phyloP scores from a whole-genome alignment of 2,797 vertebrate genomes.

The Dallia pectoralis region DNA sequence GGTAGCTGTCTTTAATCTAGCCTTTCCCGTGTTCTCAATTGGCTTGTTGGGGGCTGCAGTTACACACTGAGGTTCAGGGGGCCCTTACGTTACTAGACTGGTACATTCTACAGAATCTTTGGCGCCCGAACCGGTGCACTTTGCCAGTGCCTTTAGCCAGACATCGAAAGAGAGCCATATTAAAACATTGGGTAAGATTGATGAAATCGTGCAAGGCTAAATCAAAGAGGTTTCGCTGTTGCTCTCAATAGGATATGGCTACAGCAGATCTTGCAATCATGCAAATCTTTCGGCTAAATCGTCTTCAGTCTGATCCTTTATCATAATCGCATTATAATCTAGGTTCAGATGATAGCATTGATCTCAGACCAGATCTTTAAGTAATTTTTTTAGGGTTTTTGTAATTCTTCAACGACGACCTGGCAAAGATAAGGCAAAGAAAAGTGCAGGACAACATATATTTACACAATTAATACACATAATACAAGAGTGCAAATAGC shows the following conservation, averaged over 20 bases:
- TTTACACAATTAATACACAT: too few species aligned
- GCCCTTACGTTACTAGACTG: slow-evolving; percentile 22
- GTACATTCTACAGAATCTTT: slow-evolving; percentile 46
- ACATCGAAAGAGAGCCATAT: slow-evolving; percentile 23
- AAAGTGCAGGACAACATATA: too few species aligned
- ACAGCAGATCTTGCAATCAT: slow-evolving; percentile 1
- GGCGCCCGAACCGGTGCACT: slow-evolving; percentile 40
- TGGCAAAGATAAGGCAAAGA: too few species aligned
- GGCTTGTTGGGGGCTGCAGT: slow-evolving; percentile 50
- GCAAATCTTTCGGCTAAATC: neutral
- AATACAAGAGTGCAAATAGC: too few species aligned
- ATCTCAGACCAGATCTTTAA: neutral
- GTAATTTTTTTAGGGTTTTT: too few species aligned
- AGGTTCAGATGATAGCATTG: neutral
- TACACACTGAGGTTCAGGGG: slow-evolving; percentile 30
- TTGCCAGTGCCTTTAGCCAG: slow-evolving; percentile 31
- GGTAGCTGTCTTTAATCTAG: slow-evolving; percentile 65
- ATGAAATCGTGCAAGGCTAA: neutral
- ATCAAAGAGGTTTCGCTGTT: neutral
- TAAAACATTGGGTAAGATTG: too few species aligned
- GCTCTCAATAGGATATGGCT: neutral
- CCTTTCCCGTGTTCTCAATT: slow-evolving; percentile 62
- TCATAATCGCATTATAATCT: neutral
- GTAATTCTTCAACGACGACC: too few species aligned
- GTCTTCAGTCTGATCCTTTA: neutral